phyloP scores from a whole-genome alignment of 2,888 invertebrate species.

The Drosophila bunnanda region DNA sequence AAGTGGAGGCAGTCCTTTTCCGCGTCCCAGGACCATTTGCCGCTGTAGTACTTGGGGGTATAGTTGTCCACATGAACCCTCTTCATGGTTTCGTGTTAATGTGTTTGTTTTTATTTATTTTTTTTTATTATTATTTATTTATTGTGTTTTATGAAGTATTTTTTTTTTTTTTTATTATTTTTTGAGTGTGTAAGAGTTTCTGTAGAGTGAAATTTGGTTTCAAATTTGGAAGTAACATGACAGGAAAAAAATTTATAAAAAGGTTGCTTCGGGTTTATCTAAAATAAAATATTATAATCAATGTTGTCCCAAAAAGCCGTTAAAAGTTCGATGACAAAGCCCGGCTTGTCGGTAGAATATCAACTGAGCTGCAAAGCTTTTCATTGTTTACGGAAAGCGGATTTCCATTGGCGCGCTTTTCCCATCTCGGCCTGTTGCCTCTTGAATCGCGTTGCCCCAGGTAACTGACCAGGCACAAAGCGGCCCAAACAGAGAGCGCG shows the following conservation, averaged over 20 bases:
- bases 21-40: slow-evolving; percentile 81
- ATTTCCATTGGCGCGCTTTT: slow-evolving; percentile 63
- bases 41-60: slow-evolving; percentile 76
- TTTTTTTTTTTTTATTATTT: neutral
- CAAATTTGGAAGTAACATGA: neutral
- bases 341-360: slow-evolving; percentile 51
- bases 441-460: slow-evolving; percentile 77
- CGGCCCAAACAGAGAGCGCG: slow-evolving; percentile 81
- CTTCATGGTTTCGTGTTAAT: slow-evolving; percentile 58
- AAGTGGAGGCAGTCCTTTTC: slow-evolving; percentile 66
- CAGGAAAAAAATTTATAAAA: neutral
- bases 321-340: slow-evolving; percentile 1
- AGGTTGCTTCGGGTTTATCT: neutral
- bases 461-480: slow-evolving; percentile 83
- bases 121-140: neutral
- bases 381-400: slow-evolving; percentile 59
- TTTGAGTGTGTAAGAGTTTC: neutral
- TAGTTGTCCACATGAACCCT: slow-evolving; percentile 72
- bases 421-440: slow-evolving; percentile 78
- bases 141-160: neutral
- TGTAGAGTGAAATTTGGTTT: neutral
- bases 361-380: slow-evolving; percentile 28
- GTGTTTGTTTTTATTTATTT: neutral
- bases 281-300: neutral
- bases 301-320: slow-evolving; percentile 9